Evolutionary conservation across 2,113 vertebrate species (phyloP).

Genomic region (Coracopsis vasa): DNA sequence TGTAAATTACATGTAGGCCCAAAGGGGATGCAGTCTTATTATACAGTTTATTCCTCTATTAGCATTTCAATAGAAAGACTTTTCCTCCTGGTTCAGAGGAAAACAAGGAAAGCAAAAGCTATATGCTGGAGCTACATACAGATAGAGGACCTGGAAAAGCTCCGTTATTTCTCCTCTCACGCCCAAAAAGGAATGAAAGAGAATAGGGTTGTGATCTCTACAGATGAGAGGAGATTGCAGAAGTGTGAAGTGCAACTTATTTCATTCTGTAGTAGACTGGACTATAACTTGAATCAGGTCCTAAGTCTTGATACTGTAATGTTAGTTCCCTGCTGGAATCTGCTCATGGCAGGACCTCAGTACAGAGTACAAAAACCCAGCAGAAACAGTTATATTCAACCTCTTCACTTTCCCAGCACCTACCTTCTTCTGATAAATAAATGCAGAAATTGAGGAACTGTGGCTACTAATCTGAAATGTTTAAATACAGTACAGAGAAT

Average conservation of each 20-base stretch:
- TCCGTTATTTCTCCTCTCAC: background rate
- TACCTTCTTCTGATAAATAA: conserved; percentile 30
- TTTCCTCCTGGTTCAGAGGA: conserved; percentile 59
- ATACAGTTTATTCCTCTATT: conserved; percentile 69
- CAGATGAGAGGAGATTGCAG: conserved; percentile 23
- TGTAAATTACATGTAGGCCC: conserved; percentile 79
- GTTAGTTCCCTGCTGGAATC: conserved; percentile 57
- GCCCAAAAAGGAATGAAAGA: conserved; percentile 28
- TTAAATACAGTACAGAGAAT: background rate
- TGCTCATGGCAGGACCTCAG: conserved; percentile 38
- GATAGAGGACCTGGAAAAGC: background rate
- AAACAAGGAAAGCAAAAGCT: conserved; percentile 35
- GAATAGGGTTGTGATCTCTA: conserved; percentile 12
- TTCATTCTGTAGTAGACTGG: conserved; percentile 40
- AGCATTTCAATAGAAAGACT: conserved; percentile 73
- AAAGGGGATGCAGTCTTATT: conserved; percentile 74
- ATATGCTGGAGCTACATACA: background rate
- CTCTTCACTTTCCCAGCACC: background rate
- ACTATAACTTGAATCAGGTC: conserved; percentile 51
- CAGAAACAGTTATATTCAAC: background rate
- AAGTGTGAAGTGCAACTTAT: conserved; percentile 38
- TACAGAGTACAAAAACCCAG: conserved; percentile 16
- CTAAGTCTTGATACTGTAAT: conserved; percentile 30
- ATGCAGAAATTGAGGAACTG: background rate
- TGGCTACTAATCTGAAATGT: background rate